phyloP scores from a whole-genome alignment of 2,113 vertebrate genomes.

The Prunella fulvescens region DNA sequence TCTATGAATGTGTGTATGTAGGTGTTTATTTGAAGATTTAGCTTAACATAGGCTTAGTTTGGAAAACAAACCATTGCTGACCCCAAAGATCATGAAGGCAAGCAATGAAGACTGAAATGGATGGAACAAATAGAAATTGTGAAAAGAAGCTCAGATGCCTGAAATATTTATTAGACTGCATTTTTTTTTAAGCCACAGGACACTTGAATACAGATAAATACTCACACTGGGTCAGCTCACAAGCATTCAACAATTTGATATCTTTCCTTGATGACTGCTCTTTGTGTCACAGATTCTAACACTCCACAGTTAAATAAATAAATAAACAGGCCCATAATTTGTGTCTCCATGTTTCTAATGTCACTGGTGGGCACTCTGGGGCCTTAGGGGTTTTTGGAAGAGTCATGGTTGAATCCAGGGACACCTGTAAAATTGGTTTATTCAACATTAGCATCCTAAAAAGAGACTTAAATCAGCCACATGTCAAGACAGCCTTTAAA shows the following conservation, averaged over 20 bases:
- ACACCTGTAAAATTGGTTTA: neutral
- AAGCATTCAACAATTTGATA: neutral
- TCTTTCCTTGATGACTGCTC: neutral
- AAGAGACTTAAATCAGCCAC: neutral
- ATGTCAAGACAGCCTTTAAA: conserved; percentile 2
- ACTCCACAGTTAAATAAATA: neutral
- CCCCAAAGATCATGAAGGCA: neutral
- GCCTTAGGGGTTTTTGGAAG: neutral
- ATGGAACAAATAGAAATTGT: neutral
- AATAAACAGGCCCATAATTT: neutral
- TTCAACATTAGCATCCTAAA: neutral
- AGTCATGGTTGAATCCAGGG: neutral
- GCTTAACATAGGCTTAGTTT: neutral
- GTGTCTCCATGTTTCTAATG: neutral
- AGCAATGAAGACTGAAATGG: neutral
- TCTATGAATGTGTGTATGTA: neutral
- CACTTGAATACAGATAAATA: neutral
- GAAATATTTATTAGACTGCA: neutral
- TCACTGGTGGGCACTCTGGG: neutral
- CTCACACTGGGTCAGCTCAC: neutral
- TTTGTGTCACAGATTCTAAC: neutral
- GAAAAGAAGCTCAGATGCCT: neutral
- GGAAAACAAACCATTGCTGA: neutral
- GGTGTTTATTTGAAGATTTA: neutral
- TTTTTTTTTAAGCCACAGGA: neutral